Conservation (phyloP, 2,113 vertebrate species). For the Sebastes fasciatus region DNA sequence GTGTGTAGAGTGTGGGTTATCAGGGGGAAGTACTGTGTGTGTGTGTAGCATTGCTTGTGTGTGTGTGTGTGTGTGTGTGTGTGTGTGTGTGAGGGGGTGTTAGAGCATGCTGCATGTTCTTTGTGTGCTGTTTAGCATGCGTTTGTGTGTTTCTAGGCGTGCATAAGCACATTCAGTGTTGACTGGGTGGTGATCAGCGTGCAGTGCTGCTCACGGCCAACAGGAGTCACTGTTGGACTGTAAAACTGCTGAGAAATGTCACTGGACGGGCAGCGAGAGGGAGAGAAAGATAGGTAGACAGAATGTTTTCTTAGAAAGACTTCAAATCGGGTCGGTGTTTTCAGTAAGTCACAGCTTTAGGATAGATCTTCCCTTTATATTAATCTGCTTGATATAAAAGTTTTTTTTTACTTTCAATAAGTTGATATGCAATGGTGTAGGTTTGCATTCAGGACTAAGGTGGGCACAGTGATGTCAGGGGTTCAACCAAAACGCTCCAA, state of each 20-base stretch:
- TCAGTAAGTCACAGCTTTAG: background rate
- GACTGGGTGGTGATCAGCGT: background rate
- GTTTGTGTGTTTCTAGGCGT: slow-evolving; percentile 21
- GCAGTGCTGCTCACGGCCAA: slow-evolving; percentile 41
- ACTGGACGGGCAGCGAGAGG: background rate
- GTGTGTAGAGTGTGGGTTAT: slow-evolving; percentile 13
- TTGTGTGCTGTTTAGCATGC: slow-evolving; percentile 5
- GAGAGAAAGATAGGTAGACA: background rate
- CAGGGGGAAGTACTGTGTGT: slow-evolving; percentile 4
- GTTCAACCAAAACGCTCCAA: background rate
- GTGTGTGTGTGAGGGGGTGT: slow-evolving; percentile 12
- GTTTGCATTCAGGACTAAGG: background rate
- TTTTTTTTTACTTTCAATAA: background rate
- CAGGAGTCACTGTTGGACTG: slow-evolving; percentile 67
- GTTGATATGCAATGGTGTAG: background rate
- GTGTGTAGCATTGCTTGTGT: background rate
- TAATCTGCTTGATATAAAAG: background rate
- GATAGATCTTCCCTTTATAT: background rate
- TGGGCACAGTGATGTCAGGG: background rate
- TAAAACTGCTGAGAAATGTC: background rate
- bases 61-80: slow-evolving; percentile 8
- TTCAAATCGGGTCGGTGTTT: background rate
- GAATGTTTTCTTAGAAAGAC: background rate
- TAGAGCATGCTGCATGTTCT: background rate
- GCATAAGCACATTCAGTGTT: background rate